Evolutionary conservation across 2,797 vertebrate genomes (phyloP).

Genomic region (Coregonus suidteri): DNA sequence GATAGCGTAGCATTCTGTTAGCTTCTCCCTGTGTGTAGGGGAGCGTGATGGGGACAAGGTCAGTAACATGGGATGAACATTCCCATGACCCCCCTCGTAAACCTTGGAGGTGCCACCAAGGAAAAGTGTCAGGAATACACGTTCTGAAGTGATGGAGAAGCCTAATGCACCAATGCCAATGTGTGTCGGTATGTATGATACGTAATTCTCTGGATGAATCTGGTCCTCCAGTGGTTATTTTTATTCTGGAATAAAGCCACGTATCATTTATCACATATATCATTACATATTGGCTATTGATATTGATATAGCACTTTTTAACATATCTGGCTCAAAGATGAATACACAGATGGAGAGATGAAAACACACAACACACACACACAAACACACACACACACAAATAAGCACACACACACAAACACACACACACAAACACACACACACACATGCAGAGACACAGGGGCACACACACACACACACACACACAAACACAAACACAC

Average conservation of each 20-base stretch:
- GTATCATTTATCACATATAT: conserved; percentile 35
- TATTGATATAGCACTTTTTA: neutral
- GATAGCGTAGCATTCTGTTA: conserved; percentile 45
- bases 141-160: conserved; percentile 67
- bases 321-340: conserved; percentile 8
- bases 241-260: conserved; percentile 33
- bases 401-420: neutral
- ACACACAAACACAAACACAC: too few species aligned
- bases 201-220: conserved; percentile 46
- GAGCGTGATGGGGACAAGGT: conserved; percentile 71
- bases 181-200: conserved; percentile 20
- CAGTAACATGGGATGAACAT: conserved; percentile 46
- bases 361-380: neutral
- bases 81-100: conserved; percentile 64
- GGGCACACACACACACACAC: too few species aligned
- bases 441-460: too few species aligned
- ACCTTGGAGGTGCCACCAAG: conserved; percentile 45
- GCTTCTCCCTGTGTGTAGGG: conserved; percentile 49
- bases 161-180: conserved; percentile 18
- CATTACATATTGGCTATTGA: neutral
- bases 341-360: conserved; percentile 32
- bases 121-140: conserved; percentile 66
- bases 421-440: too few species aligned
- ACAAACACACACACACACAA: neutral
- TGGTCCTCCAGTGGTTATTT: conserved; percentile 46